Evolutionary conservation across 35 echinoderm and acorn worm genomes (phyloP).

Genomic region (Apostichopus japonicus): DNA sequence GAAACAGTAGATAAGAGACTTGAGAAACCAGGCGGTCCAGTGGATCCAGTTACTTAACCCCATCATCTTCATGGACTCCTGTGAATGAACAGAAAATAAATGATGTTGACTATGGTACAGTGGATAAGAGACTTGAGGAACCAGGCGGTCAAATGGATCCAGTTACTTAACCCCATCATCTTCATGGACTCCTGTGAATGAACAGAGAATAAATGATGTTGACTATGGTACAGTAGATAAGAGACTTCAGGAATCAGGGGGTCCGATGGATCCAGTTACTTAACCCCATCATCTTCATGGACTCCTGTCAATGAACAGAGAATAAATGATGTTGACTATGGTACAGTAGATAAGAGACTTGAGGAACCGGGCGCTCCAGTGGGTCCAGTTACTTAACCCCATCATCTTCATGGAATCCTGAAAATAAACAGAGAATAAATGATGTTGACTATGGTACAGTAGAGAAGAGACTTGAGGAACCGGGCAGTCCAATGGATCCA

Average conservation of each 20-base stretch:
- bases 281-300: slow-evolving; percentile 99
- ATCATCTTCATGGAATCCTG: slow-evolving; percentile 52
- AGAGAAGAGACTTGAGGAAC: slow-evolving; percentile 82
- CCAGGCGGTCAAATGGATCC: slow-evolving; percentile 96
- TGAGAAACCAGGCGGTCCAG: slow-evolving; percentile 93
- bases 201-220: slow-evolving; percentile 12
- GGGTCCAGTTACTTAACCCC: slow-evolving; percentile 79
- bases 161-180: slow-evolving; percentile 97
- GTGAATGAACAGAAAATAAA: background rate
- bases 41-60: slow-evolving; percentile 96
- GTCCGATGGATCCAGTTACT: slow-evolving; percentile 97
- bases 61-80: slow-evolving; percentile 99
- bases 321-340: slow-evolving; percentile 73
- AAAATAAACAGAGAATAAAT: slow-evolving; percentile 72
- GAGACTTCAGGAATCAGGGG: slow-evolving; percentile 86
- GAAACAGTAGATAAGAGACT: slow-evolving; percentile 78
- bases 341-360: slow-evolving; percentile 81
- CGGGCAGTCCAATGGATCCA: slow-evolving; percentile 99
- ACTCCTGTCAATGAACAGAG: slow-evolving; percentile 88
- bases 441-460: slow-evolving; percentile 74
- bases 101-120: slow-evolving; percentile 69
- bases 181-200: slow-evolving; percentile 87
- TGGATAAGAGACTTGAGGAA: slow-evolving; percentile 82
- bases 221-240: slow-evolving; percentile 80
- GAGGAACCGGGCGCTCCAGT: slow-evolving; percentile 44